Conservation (phyloP, 2,888 invertebrate species). For the Mechanitis mazaeus region DNA sequence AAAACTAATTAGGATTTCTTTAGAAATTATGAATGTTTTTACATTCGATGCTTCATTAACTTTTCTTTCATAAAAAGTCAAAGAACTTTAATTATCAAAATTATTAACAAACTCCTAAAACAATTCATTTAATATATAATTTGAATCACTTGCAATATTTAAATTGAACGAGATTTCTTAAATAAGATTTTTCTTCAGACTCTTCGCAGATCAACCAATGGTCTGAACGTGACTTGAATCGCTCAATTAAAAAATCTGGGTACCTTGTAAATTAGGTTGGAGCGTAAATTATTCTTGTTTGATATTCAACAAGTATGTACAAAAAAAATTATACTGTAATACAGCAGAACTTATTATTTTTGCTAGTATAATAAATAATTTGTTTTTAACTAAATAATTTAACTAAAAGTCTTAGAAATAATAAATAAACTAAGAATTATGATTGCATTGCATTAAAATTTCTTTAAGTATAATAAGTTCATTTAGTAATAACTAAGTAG, state of each 20-base stretch:
- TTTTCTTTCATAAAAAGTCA: too few relatives aligned
- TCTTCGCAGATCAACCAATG: conserved; percentile 61
- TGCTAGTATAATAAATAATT: too few relatives aligned
- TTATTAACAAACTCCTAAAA: too few relatives aligned
- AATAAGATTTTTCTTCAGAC: conserved; percentile 34
- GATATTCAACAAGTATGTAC: conserved; percentile 43
- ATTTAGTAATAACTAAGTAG: too few relatives aligned
- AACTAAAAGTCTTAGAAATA: too few relatives aligned
- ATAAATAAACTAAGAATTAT: too few relatives aligned
- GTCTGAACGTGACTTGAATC: conserved; percentile 53
- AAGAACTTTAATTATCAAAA: too few relatives aligned
- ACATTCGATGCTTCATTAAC: conserved; percentile 13
- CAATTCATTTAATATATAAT: too few relatives aligned
- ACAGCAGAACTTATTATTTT: background rate
- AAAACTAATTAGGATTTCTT: conserved; percentile 19
- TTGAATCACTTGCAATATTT: background rate
- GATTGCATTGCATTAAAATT: too few relatives aligned
- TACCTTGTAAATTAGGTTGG: conserved; percentile 47
- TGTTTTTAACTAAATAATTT: too few relatives aligned
- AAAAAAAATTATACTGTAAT: conserved; percentile 13
- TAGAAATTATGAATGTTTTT: background rate
- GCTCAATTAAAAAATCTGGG: conserved; percentile 35
- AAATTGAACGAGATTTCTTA: background rate
- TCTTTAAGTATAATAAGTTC: too few relatives aligned
- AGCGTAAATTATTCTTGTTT: conserved; percentile 43